Conservation (phyloP, 2,797 vertebrate species). For the Hipposideros larvatus region DNA sequence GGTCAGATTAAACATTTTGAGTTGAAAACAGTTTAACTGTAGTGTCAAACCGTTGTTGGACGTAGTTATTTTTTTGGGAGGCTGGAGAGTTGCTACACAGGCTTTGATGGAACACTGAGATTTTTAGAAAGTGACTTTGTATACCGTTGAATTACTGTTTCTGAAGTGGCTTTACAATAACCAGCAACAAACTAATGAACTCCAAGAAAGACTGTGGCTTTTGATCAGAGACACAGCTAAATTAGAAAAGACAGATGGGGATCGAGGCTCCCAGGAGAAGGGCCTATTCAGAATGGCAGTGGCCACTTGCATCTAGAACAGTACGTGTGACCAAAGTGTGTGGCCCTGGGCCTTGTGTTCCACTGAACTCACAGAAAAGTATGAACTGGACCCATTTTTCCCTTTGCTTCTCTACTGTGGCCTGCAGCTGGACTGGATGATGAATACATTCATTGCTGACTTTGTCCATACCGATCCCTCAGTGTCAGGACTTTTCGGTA, state of each 20-base stretch:
- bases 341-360: neutral
- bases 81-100: slow-evolving; percentile 5
- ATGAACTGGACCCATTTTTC: neutral
- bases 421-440: neutral
- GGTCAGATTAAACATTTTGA: slow-evolving; percentile 32
- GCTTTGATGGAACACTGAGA: slow-evolving; percentile 35
- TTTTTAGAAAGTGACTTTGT: slow-evolving; percentile 56
- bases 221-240: slow-evolving; percentile 8
- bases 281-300: slow-evolving; percentile 45
- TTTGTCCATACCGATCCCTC: neutral
- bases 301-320: slow-evolving; percentile 17
- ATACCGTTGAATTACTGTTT: neutral
- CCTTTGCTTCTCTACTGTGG: neutral
- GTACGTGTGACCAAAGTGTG: neutral
- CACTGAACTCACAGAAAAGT: neutral
- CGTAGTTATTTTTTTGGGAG: neutral
- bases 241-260: neutral
- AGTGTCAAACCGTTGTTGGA: neutral
- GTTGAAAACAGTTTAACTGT: neutral
- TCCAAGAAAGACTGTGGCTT: neutral
- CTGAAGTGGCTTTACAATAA: slow-evolving; percentile 33
- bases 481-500: neutral
- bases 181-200: neutral
- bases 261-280: neutral
- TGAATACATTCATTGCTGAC: neutral